These are phyloP conservation scores for Arrhopalites spinosus DNA, from an alignment of 2,888 invertebrate species.

Conservation along the genomic window DNA sequence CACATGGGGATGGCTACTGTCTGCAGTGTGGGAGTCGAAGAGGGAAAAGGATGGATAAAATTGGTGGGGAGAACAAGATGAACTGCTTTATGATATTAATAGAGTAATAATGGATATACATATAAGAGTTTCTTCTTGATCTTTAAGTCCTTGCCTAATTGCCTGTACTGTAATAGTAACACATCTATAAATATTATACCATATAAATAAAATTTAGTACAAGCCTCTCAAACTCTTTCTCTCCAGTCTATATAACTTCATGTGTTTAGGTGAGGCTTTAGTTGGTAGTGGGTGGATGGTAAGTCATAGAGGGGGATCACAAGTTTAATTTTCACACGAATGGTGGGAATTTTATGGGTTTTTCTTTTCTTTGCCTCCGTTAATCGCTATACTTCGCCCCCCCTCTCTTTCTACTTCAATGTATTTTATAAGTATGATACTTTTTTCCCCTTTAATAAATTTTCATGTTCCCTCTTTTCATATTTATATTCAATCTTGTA, in stretches of 20 bases:
- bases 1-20: too few relatives aligned
- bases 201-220: too few relatives aligned
- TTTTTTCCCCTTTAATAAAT: not conserved
- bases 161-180: too few relatives aligned
- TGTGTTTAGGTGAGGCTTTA: not conserved
- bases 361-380: not conserved
- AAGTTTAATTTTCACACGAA: conserved; percentile 7
- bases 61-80: not conserved
- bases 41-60: not conserved
- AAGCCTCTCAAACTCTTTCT: too few relatives aligned
- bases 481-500: not conserved
- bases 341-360: conserved; percentile 17
- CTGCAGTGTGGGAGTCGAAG: not conserved
- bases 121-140: too few relatives aligned
- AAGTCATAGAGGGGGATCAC: not conserved
- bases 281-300: too few relatives aligned
- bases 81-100: not conserved
- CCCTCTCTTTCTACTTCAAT: not conserved
- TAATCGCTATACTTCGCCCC: not conserved
- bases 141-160: too few relatives aligned
- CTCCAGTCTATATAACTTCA: too few relatives aligned
- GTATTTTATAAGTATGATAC: not conserved
- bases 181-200: too few relatives aligned
- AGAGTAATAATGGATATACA: too few relatives aligned
- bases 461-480: not conserved